phyloP scores from a whole-genome alignment of 1,140 invertebrate species.

The Dreissena polymorpha region DNA sequence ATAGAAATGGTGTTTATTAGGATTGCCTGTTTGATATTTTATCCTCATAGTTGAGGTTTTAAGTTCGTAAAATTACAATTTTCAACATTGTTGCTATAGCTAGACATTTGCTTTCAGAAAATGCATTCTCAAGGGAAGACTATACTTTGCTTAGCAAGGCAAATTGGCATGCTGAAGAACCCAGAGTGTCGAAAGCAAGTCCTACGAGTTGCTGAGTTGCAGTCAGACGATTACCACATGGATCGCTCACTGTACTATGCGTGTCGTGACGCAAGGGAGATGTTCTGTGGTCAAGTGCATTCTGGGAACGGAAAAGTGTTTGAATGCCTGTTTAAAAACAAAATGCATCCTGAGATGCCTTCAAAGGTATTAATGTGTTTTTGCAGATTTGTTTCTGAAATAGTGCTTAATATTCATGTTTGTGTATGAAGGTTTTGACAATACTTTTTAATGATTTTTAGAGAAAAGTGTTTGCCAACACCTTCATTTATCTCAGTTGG shows the following conservation, averaged over 20 bases:
- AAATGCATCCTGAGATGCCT: constrained; percentile 86
- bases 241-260: constrained; percentile 94
- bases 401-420: too few species aligned
- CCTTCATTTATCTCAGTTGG: too few species aligned
- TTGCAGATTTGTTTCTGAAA: too few species aligned
- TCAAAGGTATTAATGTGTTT: not conserved
- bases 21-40: too few species aligned
- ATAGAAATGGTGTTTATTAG: too few species aligned
- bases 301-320: constrained; percentile 89
- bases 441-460: too few species aligned
- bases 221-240: constrained; percentile 94
- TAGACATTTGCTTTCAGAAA: constrained; percentile 56
- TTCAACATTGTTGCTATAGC: too few species aligned
- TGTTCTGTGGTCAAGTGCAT: constrained; percentile 81
- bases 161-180: constrained; percentile 71
- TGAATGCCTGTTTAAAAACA: constrained; percentile 92
- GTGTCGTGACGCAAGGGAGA: constrained; percentile 91
- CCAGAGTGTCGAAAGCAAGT: constrained; percentile 88
- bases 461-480: too few species aligned
- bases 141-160: constrained; percentile 90
- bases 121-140: constrained; percentile 89
- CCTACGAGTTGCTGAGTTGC: constrained; percentile 91
- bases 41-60: too few species aligned
- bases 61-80: too few species aligned
- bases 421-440: too few species aligned